Conservation (phyloP, 2,888 invertebrate species). For the Melinaea marsaeus region DNA sequence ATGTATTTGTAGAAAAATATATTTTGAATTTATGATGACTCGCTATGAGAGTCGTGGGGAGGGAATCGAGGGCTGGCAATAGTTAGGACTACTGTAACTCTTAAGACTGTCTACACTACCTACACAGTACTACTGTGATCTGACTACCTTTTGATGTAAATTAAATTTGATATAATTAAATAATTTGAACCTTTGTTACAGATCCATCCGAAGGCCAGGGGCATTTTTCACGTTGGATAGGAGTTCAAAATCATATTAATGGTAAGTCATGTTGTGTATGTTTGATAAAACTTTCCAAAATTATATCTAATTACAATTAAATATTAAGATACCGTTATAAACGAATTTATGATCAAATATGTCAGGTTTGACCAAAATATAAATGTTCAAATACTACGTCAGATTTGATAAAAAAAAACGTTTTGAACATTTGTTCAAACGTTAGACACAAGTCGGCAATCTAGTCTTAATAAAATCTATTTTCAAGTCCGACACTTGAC, state of each 20-base stretch:
- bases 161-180: background rate
- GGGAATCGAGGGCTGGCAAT: no score
- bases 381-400: no score
- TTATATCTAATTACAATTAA: background rate
- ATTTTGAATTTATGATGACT: no score
- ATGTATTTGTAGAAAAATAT: no score
- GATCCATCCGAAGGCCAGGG: conserved; percentile 67
- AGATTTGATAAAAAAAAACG: no score
- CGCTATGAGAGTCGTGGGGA: no score
- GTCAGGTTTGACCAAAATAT: no score
- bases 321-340: background rate
- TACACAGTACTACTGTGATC: no score
- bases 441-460: background rate
- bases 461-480: conserved; percentile 15
- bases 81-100: no score
- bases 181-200: conserved; percentile 42
- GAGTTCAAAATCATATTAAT: conserved; percentile 71
- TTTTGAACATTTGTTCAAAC: conserved; percentile 3
- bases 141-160: no score
- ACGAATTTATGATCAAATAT: background rate
- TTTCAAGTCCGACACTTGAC: conserved; percentile 15
- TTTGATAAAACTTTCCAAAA: background rate
- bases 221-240: conserved; percentile 66
- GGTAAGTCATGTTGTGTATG: conserved; percentile 47
- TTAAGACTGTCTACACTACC: no score